Evolutionary conservation across 2,888 invertebrate species (phyloP), one percentile per base, ranked within the genome.

Genomic region (Eucera pruinosa): DNA sequence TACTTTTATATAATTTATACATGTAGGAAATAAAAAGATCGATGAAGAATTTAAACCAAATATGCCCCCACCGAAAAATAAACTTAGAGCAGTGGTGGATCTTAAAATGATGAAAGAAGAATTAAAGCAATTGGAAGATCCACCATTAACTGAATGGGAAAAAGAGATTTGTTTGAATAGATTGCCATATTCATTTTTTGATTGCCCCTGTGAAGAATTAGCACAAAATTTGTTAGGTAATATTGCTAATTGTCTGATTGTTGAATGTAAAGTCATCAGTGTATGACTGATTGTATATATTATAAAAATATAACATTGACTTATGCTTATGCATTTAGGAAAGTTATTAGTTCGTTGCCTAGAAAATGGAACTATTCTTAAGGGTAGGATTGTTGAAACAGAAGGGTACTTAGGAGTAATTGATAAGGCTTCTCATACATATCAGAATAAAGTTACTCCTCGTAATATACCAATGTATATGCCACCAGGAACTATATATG

Each of bases 401-500:
- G 96, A 96, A 91, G 94, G 95, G 68, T 96, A 96, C 88, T 92
- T 95, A 20, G 96, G 96, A 13, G 93, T 92, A 25, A 93, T 94
- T 67, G 96, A 96, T 90, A 94, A 94, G 90, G 96, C 95, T 15
- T 95, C 95, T 0, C 94, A 95, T 85, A 94, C 95, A 0, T 95
- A 93, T 87, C 91, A 92, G 68, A 93, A 93, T 2, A 95, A 94
- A 90, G 89, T 93, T 78, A 96, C 96, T 0, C 93, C 93, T 3
- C 92, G 94, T 79, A 96, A 95, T 88, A 93, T 94, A 85, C 95
- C 96, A 0, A 95, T 96, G 95, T 96, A 94, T 86, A 95, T 96
- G 95, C 90, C 93, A 64, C 94, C 95, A 23, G 96, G 96, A 18
- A 96, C 96, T 11, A 93, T 94, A 30, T 96, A 95, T 89, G 95